phyloP scores from a whole-genome alignment of 1,140 invertebrate species.

The Drosophila pachea region DNA sequence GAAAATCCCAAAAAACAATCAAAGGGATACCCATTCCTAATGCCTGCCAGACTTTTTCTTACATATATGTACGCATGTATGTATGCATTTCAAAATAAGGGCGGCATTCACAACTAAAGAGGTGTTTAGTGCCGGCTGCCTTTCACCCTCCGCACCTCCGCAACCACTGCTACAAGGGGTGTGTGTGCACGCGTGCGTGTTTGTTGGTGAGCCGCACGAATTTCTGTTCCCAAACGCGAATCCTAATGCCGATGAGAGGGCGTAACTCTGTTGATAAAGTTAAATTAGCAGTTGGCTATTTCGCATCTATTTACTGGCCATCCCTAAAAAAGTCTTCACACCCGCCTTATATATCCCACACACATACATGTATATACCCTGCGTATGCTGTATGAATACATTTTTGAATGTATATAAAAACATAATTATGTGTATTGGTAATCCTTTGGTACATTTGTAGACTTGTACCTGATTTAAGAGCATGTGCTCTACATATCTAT shows the following conservation, averaged over 20 bases:
- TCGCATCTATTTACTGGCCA: slow-evolving; percentile 6
- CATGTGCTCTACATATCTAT: too few species aligned
- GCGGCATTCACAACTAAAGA: slow-evolving; percentile 22
- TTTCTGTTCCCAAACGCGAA: slow-evolving; percentile 52
- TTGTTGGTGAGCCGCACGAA: slow-evolving; percentile 66
- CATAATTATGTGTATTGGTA: not conserved
- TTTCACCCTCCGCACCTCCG: slow-evolving; percentile 1
- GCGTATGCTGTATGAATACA: not conserved
- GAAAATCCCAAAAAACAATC: slow-evolving; percentile 77
- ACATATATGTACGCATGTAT: not conserved
- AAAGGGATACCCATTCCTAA: slow-evolving; percentile 59
- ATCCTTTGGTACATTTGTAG: too few species aligned
- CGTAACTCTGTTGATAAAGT: slow-evolving; percentile 61
- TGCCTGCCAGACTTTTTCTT: slow-evolving; percentile 14
- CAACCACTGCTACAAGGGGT: slow-evolving; percentile 30
- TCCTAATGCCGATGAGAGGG: slow-evolving; percentile 45
- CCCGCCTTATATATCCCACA: not conserved
- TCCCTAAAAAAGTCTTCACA: slow-evolving; percentile 1
- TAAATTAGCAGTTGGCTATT: slow-evolving; percentile 52
- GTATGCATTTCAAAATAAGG: not conserved
- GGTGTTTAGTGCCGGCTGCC: slow-evolving; percentile 25
- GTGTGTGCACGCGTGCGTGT: slow-evolving; percentile 61
- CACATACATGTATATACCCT: not conserved
- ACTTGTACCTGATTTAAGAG: too few species aligned
- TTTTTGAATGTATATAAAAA: not conserved